Evolutionary conservation across 1,140 invertebrate genomes (phyloP).

Genomic region (Drosophila asahinai): DNA sequence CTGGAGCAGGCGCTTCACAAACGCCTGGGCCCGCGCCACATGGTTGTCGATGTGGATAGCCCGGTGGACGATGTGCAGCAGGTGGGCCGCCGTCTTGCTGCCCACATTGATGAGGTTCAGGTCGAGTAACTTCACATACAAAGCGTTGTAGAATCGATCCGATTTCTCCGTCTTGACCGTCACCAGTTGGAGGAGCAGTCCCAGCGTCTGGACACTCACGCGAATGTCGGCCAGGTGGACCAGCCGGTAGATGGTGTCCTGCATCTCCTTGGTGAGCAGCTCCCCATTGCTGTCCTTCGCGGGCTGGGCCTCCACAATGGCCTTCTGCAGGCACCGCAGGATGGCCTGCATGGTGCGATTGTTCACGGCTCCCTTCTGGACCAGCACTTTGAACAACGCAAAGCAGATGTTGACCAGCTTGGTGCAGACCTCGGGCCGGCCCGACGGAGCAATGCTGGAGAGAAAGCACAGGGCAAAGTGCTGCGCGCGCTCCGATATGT

Average conservation of each 20-base stretch:
- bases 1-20: conserved; percentile 96
- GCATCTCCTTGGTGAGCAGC: conserved; percentile 81
- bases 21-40: conserved; percentile 90
- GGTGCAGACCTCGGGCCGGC: conserved; percentile 91
- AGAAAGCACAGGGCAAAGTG: conserved; percentile 98
- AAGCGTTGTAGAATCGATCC: conserved; percentile 93
- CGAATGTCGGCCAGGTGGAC: conserved; percentile 94
- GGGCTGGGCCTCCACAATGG: conserved; percentile 78
- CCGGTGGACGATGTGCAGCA: conserved; percentile 95
- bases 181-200: conserved; percentile 93
- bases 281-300: conserved; percentile 64
- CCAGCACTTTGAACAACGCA: conserved; percentile 96
- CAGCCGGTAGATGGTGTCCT: conserved; percentile 94
- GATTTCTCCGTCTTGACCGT: conserved; percentile 86
- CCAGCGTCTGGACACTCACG: conserved; percentile 94
- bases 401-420: conserved; percentile 97
- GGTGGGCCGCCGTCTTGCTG: conserved; percentile 91
- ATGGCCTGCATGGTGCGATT: conserved; percentile 96
- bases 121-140: conserved; percentile 95
- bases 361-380: conserved; percentile 96
- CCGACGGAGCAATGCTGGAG: conserved; percentile 89
- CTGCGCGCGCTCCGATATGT: conserved; percentile 93
- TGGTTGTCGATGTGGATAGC: conserved; percentile 93
- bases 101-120: conserved; percentile 88
- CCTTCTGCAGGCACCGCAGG: conserved; percentile 81